Evolutionary conservation across 2,113 vertebrate genomes (phyloP).

Genomic region (Tyto alba): DNA sequence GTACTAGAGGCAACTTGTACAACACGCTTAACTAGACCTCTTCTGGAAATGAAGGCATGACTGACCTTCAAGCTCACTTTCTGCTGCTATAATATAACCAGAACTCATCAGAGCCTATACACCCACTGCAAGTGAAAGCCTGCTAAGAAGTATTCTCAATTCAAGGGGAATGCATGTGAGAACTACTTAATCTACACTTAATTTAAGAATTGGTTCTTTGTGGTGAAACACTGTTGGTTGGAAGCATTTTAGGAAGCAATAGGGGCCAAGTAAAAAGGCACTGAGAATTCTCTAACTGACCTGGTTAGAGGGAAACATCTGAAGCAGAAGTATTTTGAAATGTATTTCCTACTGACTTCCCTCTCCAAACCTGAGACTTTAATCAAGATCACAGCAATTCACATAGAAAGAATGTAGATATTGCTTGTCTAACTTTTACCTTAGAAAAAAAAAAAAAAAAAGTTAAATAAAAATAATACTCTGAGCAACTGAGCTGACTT

Average conservation of each 20-base stretch:
- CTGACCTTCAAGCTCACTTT: not conserved
- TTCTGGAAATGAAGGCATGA: not conserved
- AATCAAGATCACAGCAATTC: not conserved
- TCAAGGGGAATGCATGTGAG: not conserved
- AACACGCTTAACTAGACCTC: not conserved
- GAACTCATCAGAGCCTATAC: not conserved
- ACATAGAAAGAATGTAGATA: not conserved
- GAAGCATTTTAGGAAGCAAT: not conserved
- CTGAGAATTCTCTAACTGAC: not conserved
- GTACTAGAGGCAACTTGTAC: not conserved
- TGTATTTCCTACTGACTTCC: not conserved
- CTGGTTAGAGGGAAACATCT: not conserved
- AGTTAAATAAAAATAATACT: not conserved
- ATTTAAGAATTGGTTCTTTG: not conserved
- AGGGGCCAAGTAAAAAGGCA: not conserved
- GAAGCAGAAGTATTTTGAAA: not conserved
- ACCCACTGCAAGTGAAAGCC: not conserved
- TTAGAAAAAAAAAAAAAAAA: not conserved
- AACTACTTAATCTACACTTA: not conserved
- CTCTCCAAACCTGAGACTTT: not conserved
- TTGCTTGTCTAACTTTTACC: not conserved
- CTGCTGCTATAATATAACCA: not conserved
- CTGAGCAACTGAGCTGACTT: not conserved
- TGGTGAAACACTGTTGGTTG: not conserved
- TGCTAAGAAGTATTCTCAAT: not conserved